phyloP scores from a whole-genome alignment of 2,797 vertebrate species.

The Pipistrellus nathusii region DNA sequence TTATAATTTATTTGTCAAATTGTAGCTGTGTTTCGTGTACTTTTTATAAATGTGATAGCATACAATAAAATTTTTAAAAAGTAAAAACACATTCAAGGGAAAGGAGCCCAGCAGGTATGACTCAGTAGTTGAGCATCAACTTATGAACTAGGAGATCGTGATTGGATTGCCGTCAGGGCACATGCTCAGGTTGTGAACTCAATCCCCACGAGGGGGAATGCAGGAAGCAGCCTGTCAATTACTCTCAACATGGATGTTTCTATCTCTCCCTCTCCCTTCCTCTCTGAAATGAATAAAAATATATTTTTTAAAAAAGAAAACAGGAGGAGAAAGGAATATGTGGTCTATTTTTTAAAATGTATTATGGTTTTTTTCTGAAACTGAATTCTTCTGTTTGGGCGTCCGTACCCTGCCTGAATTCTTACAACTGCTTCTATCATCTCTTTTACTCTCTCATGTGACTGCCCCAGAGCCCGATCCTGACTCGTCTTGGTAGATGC shows the following conservation, averaged over 20 bases:
- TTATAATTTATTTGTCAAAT: slow-evolving; percentile 26
- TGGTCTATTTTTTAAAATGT: slow-evolving; percentile 9
- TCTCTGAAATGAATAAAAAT: too few species aligned
- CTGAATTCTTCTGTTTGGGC: slow-evolving; percentile 2
- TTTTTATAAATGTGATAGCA: not conserved
- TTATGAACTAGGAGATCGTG: too few species aligned
- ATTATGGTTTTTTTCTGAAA: not conserved
- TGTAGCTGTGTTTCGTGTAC: not conserved
- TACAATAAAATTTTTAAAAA: not conserved
- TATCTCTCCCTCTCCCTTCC: too few species aligned
- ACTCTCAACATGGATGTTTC: too few species aligned
- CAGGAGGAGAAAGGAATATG: not conserved
- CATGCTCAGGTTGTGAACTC: too few species aligned
- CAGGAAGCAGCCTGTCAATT: too few species aligned
- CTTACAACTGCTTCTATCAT: not conserved
- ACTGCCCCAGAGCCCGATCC: not conserved
- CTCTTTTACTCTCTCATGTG: not conserved
- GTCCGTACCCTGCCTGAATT: slow-evolving; percentile 6
- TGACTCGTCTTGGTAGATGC: not conserved
- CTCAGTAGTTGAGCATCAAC: too few species aligned
- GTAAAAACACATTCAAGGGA: not conserved
- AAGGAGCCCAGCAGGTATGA: not conserved
- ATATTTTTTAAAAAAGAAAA: too few species aligned
- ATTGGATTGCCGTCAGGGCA: too few species aligned
- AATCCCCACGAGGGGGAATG: too few species aligned